These are phyloP conservation scores for Brachionus paranguensis DNA, from an alignment of 1,140 invertebrate species.

Conservation along the genomic window DNA sequence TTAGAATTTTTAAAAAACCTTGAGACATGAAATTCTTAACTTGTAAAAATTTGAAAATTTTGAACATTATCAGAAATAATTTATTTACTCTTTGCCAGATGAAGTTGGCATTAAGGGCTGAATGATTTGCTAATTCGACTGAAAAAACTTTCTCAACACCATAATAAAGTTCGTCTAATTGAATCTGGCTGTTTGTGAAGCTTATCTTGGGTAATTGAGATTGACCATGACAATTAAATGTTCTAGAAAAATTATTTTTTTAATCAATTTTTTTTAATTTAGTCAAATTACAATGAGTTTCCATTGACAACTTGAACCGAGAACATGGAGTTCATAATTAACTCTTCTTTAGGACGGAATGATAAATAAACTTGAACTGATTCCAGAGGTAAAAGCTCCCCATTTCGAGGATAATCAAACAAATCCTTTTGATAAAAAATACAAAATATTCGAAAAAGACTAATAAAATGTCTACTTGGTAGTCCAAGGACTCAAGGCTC, in stretches of 20 bases:
- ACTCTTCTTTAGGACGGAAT: slow-evolving; percentile 44
- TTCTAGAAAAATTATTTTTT: slow-evolving; percentile 42
- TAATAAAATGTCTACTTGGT: neutral
- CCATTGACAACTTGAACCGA: slow-evolving; percentile 45
- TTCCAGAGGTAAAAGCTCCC: slow-evolving; percentile 48
- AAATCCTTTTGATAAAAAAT: slow-evolving; percentile 41
- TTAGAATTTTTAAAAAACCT: too few species aligned
- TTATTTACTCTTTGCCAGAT: neutral
- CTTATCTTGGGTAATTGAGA: slow-evolving; percentile 48
- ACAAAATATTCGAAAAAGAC: slow-evolving; percentile 43
- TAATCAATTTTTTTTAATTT: neutral
- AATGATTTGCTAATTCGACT: slow-evolving; percentile 40
- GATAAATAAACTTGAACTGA: slow-evolving; percentile 43
- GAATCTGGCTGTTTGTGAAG: slow-evolving; percentile 45
- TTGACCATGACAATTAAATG: slow-evolving; percentile 45
- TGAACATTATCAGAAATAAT: neutral
- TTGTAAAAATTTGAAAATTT: too few species aligned
- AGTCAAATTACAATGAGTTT: slow-evolving; percentile 42
- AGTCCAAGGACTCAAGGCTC: neutral
- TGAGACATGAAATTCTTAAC: too few species aligned
- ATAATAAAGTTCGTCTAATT: slow-evolving; percentile 44
- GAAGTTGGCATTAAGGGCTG: neutral
- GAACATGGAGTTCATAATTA: slow-evolving; percentile 45
- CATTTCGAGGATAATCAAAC: slow-evolving; percentile 41
- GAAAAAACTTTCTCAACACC: slow-evolving; percentile 43